Base-by-base conservation (phyloP, 1,140 invertebrate species). In the Drosophila parabipectinata region DNA sequence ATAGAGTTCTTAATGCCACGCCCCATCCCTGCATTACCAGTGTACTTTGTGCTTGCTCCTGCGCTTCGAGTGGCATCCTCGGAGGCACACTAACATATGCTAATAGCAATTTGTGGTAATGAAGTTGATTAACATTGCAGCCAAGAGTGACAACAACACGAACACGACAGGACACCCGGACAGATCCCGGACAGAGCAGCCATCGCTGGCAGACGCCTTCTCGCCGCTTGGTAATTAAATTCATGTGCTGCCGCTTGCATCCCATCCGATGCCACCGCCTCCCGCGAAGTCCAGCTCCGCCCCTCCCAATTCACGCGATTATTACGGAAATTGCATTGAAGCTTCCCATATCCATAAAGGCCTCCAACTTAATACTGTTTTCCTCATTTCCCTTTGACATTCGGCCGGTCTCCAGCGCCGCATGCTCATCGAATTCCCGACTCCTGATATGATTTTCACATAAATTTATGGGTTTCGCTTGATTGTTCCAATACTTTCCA, bases 71-170 rank as follows among this genome's bases (percentile, higher is more conserved):
- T 55, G 37, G 21, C 50, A 37, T 57, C 50, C 50, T 55, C 55
- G 83, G 52, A 52, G 61, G 44, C 73, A 79, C 83, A 87, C 83
- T 87, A 88, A 87, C 82, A 87, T 87, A 87, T 87, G 82, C 82
- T 87, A 87, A 87, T 87, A 88, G 79, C 82, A 87, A 88, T 87
- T 87, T 87, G 82, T 83, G 82, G 82, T 88, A 87, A 87, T 87
- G 82, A 87, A 87, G 82, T 87, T 87, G 82, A 87, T 87, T 87
- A 87, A 88, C 82, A 88, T 87, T 88, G 82, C 82, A 87, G 79
- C 82, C 82, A 79, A 71, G 79, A 88, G 79, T 88, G 79, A 82
- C 78, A 87, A 79, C 77, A 87, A 78, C 83, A 72, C 47, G 73
- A 81, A 77, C 77, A 81, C 34, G 48, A 54, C 77, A 81, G 28